Evolutionary conservation across 2,113 vertebrate species (phyloP).

Genomic region (Sciurus niger): DNA sequence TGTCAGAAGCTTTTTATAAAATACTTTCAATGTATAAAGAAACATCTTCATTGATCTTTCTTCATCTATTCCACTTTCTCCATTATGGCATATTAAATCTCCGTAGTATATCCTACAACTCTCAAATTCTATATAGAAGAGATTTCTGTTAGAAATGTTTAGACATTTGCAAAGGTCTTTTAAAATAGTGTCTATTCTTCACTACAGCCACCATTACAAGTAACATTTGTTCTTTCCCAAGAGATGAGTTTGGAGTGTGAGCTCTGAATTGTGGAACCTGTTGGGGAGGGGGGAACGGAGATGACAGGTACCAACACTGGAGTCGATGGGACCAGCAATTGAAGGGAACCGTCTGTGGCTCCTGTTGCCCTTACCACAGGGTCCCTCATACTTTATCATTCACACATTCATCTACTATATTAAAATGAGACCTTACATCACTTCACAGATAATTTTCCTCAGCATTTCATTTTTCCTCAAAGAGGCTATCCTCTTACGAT

Average conservation of each 20-base stretch:
- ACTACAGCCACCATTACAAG: not conserved
- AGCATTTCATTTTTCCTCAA: not conserved
- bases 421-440: not conserved
- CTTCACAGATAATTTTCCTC: not conserved
- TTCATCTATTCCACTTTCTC: not conserved
- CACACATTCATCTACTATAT: not conserved
- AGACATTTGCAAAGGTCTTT: slow-evolving; percentile 10
- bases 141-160: not conserved
- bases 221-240: not conserved
- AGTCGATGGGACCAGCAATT: not conserved
- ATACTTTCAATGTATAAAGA: not conserved
- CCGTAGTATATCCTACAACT: not conserved
- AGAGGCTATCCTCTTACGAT: not conserved
- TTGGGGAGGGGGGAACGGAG: not conserved
- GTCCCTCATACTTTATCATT: not conserved
- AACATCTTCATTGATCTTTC: not conserved
- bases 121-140: not conserved
- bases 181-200: not conserved
- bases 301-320: not conserved
- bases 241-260: not conserved
- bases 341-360: not conserved
- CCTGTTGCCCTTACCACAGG: not conserved
- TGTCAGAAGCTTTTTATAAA: not conserved
- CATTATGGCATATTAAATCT: not conserved
- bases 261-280: not conserved